Evolutionary conservation across 2,888 invertebrate species (phyloP).

Genomic region (Lycaena phlaeas): DNA sequence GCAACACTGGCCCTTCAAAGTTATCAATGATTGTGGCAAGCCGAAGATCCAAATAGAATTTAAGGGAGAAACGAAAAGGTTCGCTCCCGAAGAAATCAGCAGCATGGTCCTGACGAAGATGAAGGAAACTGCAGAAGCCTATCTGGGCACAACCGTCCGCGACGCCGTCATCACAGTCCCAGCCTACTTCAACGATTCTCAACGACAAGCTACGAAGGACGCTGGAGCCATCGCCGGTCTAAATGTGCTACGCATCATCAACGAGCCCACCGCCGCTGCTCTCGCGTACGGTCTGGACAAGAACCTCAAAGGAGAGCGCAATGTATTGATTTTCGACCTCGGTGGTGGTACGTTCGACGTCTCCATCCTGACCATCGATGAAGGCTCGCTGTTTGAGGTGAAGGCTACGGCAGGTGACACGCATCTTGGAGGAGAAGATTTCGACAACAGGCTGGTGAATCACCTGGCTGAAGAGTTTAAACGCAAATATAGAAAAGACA

Average conservation of each 20-base stretch:
- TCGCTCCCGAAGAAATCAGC: constrained; percentile 80
- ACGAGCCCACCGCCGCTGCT: constrained; percentile 85
- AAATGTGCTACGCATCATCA: constrained; percentile 87
- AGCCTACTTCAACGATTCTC: constrained; percentile 84
- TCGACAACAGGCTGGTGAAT: constrained; percentile 76
- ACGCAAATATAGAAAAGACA: constrained; percentile 79
- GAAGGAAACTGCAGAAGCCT: constrained; percentile 81
- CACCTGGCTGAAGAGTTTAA: constrained; percentile 81
- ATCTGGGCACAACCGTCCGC: constrained; percentile 76
- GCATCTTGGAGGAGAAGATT: constrained; percentile 85
- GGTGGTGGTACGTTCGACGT: constrained; percentile 85
- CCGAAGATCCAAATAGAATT: constrained; percentile 79
- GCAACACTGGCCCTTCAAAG: constrained; percentile 88
- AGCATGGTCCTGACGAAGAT: constrained; percentile 75
- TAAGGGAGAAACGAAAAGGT: constrained; percentile 76
- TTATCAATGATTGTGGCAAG: constrained; percentile 76
- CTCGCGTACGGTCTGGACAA: constrained; percentile 81
- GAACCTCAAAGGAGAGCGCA: constrained; percentile 76
- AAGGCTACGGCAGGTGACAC: constrained; percentile 89
- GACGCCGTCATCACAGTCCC: constrained; percentile 87
- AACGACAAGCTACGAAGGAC: constrained; percentile 85
- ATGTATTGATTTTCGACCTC: constrained; percentile 77
- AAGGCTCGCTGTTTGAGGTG: constrained; percentile 83
- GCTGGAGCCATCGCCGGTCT: constrained; percentile 84
- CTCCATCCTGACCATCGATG: constrained; percentile 86